These are phyloP conservation scores for Cryptophagus acutangulus DNA, from an alignment of 2,888 invertebrate species.

Conservation along the genomic window DNA sequence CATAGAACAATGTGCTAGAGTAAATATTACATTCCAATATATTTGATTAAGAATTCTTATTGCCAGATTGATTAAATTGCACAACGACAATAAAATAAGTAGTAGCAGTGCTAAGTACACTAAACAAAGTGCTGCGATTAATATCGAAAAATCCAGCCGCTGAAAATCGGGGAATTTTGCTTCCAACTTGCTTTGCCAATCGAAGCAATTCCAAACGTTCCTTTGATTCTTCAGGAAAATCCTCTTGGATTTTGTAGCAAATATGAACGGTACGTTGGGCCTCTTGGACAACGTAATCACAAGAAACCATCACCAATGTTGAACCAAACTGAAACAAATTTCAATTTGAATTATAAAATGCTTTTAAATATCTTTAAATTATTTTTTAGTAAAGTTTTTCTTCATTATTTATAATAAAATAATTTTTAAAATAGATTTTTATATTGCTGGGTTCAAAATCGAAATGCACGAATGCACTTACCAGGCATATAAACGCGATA, in stretches of 20 bases:
- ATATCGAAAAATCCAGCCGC: conserved; percentile 9
- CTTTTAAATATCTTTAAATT: background rate
- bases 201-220: background rate
- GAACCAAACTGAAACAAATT: background rate
- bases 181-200: conserved; percentile 2
- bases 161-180: background rate
- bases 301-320: conserved; percentile 4
- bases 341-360: background rate
- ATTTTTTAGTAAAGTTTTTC: background rate
- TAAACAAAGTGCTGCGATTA: conserved; percentile 2
- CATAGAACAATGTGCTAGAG: too few species aligned
- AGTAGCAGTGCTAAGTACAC: conserved; percentile 2
- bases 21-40: too few species aligned
- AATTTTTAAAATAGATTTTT: background rate
- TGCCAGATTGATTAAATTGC: conserved; percentile 7
- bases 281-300: background rate
- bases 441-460: background rate
- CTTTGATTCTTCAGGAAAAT: conserved; percentile 1
- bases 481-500: too few species aligned
- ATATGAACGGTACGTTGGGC: background rate
- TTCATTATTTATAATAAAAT: too few species aligned
- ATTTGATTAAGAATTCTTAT: too few species aligned
- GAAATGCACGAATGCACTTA: background rate
- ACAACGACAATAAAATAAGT: conserved; percentile 10
- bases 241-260: conserved; percentile 5